Percentiles rank a stretch among this genome's conserved stretches.
These are phyloP conservation scores for Bolborhynchus lineola DNA, from an alignment of 2,113 vertebrate species.

Conservation along the genomic window DNA sequence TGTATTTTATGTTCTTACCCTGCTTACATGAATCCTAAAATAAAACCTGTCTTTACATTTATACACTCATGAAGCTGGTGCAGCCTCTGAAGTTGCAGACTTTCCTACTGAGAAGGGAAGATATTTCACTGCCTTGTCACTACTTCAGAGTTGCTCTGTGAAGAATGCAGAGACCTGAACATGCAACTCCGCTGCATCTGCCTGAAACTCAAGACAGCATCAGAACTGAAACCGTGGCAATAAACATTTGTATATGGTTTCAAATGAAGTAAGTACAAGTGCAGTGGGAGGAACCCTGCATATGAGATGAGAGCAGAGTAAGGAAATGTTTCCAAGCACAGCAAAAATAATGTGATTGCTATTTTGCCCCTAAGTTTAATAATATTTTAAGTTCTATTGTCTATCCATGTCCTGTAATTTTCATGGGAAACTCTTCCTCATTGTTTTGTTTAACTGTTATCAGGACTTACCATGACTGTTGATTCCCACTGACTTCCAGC, in stretches of 20 bases:
- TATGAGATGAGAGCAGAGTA: neutral
- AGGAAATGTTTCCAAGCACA: neutral
- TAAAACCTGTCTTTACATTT: neutral
- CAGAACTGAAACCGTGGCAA: neutral
- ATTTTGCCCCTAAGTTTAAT: neutral
- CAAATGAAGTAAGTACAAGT: neutral
- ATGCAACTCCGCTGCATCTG: neutral
- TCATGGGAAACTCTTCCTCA: neutral
- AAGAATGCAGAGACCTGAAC: neutral
- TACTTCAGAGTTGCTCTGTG: neutral
- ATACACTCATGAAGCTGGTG: neutral
- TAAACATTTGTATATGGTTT: neutral
- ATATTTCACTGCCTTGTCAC: neutral
- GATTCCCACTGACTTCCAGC: slow-evolving; percentile 89
- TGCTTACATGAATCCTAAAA: neutral
- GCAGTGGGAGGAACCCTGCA: neutral
- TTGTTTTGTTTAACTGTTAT: neutral
- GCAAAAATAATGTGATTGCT: neutral
- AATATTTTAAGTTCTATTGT: neutral
- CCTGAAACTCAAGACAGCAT: neutral
- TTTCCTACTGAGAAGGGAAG: neutral
- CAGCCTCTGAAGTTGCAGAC: neutral
- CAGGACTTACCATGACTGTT: slow-evolving; percentile 85
- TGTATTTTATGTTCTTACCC: neutral
- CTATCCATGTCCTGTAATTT: neutral